Conservation (phyloP, 2,888 invertebrate species). For the Hydropsyche betteni region DNA sequence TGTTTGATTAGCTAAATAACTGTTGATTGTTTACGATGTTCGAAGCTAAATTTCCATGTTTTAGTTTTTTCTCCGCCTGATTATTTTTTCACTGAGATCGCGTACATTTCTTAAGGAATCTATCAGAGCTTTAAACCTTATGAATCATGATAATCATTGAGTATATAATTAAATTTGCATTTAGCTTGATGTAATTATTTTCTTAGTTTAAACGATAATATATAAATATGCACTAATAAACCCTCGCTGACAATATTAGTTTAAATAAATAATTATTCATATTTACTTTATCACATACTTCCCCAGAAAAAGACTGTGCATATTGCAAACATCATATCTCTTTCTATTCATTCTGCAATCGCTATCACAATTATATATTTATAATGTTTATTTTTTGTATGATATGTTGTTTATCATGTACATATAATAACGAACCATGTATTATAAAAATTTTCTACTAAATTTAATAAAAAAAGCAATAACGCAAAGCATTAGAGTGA, state of each 20-base stretch:
- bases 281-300: conserved; percentile 24
- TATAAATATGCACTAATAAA: conserved; percentile 30
- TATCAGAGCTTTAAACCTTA: conserved; percentile 33
- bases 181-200: conserved; percentile 26
- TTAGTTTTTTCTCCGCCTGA: background rate
- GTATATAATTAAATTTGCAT: conserved; percentile 29
- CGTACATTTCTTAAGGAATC: background rate
- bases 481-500: conserved; percentile 44
- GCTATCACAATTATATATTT: conserved; percentile 17
- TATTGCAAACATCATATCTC: conserved; percentile 30
- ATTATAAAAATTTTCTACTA: conserved; percentile 33
- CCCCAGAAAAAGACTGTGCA: conserved; percentile 28
- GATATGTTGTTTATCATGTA: conserved; percentile 4
- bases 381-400: background rate
- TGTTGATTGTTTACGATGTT: background rate
- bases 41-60: background rate
- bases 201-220: conserved; percentile 13
- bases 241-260: conserved; percentile 35
- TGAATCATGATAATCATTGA: conserved; percentile 31
- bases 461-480: conserved; percentile 47
- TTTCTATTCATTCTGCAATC: conserved; percentile 33
- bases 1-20: background rate
- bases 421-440: conserved; percentile 17
- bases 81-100: background rate
- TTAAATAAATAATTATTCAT: conserved; percentile 25